A percentile compares a stretch with the other conserved stretches of the same genome.
Conservation (phyloP, 2,113 vertebrate species). For the Actinemys pallida region DNA sequence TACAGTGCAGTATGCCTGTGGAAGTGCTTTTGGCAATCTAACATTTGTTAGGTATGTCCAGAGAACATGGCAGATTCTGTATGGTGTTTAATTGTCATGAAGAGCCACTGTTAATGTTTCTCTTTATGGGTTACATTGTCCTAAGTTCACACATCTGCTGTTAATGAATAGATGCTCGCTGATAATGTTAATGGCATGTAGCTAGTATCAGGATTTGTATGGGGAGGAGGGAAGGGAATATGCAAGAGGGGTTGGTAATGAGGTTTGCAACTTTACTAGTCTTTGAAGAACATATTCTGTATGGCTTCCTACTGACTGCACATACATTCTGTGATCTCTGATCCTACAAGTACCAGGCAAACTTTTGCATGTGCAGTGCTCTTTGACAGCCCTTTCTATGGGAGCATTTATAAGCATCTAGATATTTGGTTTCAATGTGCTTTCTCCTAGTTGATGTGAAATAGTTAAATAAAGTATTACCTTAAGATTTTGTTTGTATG, state of each 20-base stretch:
- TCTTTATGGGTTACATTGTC: not conserved
- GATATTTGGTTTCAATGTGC: not conserved
- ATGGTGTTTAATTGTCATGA: not conserved
- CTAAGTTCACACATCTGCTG: not conserved
- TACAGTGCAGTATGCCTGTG: slow-evolving; percentile 47
- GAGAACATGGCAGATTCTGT: slow-evolving; percentile 3
- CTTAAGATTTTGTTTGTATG: not conserved
- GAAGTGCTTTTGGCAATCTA: slow-evolving; percentile 40
- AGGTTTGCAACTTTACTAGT: not conserved
- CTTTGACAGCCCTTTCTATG: not conserved
- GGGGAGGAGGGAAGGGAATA: fast-evolving
- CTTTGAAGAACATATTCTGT: not conserved
- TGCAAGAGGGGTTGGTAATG: not conserved
- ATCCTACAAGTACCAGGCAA: not conserved
- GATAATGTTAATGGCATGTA: not conserved
- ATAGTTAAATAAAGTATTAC: not conserved
- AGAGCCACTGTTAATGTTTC: not conserved
- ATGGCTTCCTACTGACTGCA: not conserved
- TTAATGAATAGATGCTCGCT: not conserved
- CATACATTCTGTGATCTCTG: not conserved
- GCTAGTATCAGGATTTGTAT: not conserved
- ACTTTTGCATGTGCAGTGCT: fast-evolving
- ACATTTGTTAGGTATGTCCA: slow-evolving; percentile 16
- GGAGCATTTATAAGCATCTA: not conserved
- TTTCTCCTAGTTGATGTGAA: not conserved